phyloP scores from a whole-genome alignment of 2,797 vertebrate genomes.

The Buceros bicornis region DNA sequence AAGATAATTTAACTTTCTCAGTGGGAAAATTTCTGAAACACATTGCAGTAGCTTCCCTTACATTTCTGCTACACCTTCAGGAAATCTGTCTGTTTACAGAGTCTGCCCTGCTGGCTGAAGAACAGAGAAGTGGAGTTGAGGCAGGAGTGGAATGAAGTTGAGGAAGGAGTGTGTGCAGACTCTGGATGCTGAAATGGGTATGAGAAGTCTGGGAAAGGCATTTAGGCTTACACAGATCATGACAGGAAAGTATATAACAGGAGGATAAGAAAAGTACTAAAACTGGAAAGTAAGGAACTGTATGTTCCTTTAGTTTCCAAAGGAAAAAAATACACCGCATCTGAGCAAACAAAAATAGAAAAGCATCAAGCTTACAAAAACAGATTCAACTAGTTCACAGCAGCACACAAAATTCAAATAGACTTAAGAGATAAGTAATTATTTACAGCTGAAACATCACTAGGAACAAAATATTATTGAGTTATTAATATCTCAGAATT shows the following conservation, averaged over 20 bases:
- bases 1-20: not conserved
- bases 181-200: not conserved
- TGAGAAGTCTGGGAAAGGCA: not conserved
- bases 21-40: not conserved
- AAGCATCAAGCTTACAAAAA: not conserved
- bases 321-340: not conserved
- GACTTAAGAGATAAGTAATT: not conserved
- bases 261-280: not conserved
- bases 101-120: not conserved
- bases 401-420: not conserved
- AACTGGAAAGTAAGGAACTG: not conserved
- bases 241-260: not conserved
- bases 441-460: not conserved
- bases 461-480: not conserved
- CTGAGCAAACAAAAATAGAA: not conserved
- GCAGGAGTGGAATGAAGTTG: not conserved
- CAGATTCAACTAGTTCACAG: not conserved
- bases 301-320: not conserved
- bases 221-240: not conserved
- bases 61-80: not conserved
- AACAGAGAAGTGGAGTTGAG: not conserved
- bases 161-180: not conserved
- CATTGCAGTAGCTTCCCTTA: not conserved
- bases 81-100: not conserved
- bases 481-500: not conserved